Conservation (phyloP, 2,113 vertebrate species). For the Pituophis catenifer region DNA sequence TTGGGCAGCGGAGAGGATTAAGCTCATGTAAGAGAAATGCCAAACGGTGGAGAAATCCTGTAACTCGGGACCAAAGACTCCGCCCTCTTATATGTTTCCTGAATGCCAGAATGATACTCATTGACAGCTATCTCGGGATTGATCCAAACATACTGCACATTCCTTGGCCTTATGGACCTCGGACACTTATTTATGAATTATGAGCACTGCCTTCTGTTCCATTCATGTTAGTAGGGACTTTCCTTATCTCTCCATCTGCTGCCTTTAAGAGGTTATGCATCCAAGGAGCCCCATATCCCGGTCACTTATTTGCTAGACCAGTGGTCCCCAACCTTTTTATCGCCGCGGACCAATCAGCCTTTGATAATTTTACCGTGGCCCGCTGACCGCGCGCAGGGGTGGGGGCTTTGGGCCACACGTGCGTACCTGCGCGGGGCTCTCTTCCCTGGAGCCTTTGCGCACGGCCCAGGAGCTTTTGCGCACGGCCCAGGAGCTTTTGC, state of each 20-base stretch:
- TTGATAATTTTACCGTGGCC: no score
- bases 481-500: no score
- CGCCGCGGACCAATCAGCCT: no score
- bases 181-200: background rate
- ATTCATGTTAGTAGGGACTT: background rate
- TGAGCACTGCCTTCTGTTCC: background rate
- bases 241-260: background rate
- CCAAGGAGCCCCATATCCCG: background rate
- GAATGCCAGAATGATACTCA: background rate
- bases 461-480: no score
- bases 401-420: no score
- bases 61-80: background rate
- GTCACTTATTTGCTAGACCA: background rate
- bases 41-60: background rate
- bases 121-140: background rate
- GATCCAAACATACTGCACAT: background rate
- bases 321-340: no score
- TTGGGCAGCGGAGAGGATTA: background rate
- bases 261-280: background rate
- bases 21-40: background rate
- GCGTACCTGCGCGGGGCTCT: no score
- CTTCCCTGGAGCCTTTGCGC: no score
- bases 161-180: background rate
- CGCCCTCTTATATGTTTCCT: background rate
- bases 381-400: no score